Evolutionary conservation across 2,888 invertebrate species (phyloP).

Genomic region (Dromius quadrimaculatus): DNA sequence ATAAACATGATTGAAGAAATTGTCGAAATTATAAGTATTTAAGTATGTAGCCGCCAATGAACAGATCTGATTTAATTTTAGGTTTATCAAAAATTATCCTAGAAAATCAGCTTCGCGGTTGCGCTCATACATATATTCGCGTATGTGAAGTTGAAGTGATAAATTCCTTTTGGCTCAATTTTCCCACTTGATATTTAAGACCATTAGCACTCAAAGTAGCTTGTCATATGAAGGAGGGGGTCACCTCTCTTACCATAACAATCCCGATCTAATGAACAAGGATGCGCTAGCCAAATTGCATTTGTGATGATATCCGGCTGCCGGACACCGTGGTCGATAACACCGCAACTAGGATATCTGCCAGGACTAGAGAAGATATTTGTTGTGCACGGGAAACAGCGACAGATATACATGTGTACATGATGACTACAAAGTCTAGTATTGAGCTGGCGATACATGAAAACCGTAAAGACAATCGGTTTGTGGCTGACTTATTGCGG

Average conservation of each 20-base stretch:
- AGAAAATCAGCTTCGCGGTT: no score
- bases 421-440: no score
- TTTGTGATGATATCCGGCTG: conserved; percentile 16
- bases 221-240: neutral
- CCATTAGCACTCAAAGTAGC: neutral
- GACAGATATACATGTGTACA: neutral
- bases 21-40: no score
- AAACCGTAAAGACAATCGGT: neutral
- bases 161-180: no score
- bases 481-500: neutral
- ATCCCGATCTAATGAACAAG: conserved; percentile 8
- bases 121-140: no score
- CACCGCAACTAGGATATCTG: neutral
- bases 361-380: neutral
- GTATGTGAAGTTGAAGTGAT: no score
- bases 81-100: no score
- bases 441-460: no score
- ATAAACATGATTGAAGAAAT: no score
- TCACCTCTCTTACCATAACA: neutral
- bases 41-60: no score
- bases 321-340: conserved; percentile 8
- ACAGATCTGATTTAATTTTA: no score
- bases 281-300: conserved; percentile 14
- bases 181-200: no score
- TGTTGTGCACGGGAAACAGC: neutral